phyloP scores from a whole-genome alignment of 2,113 vertebrate genomes.

The Mormyrus iriodes region DNA sequence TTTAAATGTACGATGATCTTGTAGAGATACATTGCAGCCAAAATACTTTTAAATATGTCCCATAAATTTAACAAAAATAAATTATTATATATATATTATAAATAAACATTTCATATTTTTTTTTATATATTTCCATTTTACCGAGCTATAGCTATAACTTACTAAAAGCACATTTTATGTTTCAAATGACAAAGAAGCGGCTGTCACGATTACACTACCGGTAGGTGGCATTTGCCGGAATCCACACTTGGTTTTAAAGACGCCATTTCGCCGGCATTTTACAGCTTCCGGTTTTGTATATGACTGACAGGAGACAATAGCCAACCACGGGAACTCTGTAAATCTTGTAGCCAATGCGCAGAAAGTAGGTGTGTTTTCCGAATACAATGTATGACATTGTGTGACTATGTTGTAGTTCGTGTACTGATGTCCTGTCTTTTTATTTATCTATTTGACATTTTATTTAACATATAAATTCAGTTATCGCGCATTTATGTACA shows the following conservation, averaged over 20 bases:
- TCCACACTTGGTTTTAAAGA: not conserved
- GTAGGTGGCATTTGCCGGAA: constrained; percentile 8
- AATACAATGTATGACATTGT: not conserved
- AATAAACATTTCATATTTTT: not conserved
- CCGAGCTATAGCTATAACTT: not conserved
- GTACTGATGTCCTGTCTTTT: not conserved
- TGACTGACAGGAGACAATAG: not conserved
- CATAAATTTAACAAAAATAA: not conserved
- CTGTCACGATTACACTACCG: not conserved
- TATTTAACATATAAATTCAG: not conserved
- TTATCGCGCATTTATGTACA: not conserved
- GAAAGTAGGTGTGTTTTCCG: not conserved
- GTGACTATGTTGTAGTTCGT: not conserved
- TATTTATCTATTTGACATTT: constrained; percentile 7
- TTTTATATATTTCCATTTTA: not conserved
- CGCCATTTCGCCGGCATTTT: not conserved
- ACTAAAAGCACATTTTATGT: not conserved
- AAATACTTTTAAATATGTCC: not conserved
- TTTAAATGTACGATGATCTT: not conserved
- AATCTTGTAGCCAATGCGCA: not conserved
- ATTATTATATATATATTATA: not conserved
- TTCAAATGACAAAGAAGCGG: not conserved
- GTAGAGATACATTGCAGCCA: too few species aligned
- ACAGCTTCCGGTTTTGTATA: not conserved
- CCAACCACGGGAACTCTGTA: not conserved